Evolutionary conservation across 2,113 vertebrate species (phyloP), one percentile per base, ranked within the genome.

Genomic region (Myiozetetes cayanensis): DNA sequence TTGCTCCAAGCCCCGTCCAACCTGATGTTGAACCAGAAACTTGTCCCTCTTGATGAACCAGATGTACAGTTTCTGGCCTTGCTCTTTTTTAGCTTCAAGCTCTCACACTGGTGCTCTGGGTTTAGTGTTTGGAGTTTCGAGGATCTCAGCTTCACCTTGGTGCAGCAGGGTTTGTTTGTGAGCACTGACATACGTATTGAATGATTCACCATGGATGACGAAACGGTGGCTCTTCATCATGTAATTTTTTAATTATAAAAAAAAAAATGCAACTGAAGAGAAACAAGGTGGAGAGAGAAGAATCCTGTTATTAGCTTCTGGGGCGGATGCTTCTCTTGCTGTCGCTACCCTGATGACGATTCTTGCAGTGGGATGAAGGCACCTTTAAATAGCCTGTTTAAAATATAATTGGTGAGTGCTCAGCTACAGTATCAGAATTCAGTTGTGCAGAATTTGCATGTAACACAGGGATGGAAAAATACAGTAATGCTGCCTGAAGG

Each of bases 371-470:
- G 71, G 74, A 41, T 81, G 80, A 73, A 67, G 81, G 39, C 33
- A 75, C 39, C 72, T 93, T 87, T 83, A 93, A 87, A 87, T 85
- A 94, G 71, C 46, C 75, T 58, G 50, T 88, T 90, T 62, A 71
- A 94, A 95, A 49, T 77, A 49, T 59, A 68, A 73, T 88, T 56
- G 66, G 58, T 56, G 61, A 90, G 55, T 15, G 62, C 53, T 93
- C 55, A n/a, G 85, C 87, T 88, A 16, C 59, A 21, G 23, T 28
- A 33, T 41, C 14, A 0, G 59, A 65, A 82, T 87, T 82, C 66
- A 73, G 10, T 68, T 92, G 77, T 6, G 1, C n/a, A 44, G 39
- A 65, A 94, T 90, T 70, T 77, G 59, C 89, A 44, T 73, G 3
- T 50, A 62, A 37, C 23, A 16, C 2, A 9, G 35, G 73, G 33